Conservation (phyloP, 2,888 invertebrate genomes). For the Luperina nickerlii region DNA sequence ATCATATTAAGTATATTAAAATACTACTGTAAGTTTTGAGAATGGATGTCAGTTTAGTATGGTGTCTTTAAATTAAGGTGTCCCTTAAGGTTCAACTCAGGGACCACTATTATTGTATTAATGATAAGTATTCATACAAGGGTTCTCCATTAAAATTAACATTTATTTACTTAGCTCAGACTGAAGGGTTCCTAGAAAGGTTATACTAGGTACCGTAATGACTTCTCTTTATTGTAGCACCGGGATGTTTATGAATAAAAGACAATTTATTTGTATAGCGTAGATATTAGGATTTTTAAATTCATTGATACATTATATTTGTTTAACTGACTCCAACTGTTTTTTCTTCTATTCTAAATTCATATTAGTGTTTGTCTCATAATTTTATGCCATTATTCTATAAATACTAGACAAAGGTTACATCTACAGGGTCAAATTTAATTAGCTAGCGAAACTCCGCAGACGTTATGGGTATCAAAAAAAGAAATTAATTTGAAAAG, state of each 20-base stretch:
- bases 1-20: neutral
- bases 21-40: neutral
- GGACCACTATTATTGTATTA: neutral
- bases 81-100: slow-evolving; percentile 4
- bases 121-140: too few species aligned
- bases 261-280: neutral
- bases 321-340: neutral
- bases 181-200: neutral
- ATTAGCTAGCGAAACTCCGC: too few species aligned
- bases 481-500: too few species aligned
- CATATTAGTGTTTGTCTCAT: too few species aligned
- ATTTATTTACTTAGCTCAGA: neutral
- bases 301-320: neutral
- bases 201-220: neutral
- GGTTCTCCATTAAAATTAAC: neutral
- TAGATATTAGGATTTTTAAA: neutral
- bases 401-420: too few species aligned
- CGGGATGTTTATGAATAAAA: neutral
- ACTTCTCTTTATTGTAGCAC: neutral
- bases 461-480: too few species aligned
- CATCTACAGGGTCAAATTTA: too few species aligned
- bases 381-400: too few species aligned
- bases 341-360: too few species aligned
- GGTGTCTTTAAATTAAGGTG: neutral
- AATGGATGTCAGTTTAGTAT: too few species aligned